Evolutionary conservation across 2,113 vertebrate species (phyloP), one percentile per base, ranked within the genome.

Genomic region (Hydrochoerus hydrochaeris): DNA sequence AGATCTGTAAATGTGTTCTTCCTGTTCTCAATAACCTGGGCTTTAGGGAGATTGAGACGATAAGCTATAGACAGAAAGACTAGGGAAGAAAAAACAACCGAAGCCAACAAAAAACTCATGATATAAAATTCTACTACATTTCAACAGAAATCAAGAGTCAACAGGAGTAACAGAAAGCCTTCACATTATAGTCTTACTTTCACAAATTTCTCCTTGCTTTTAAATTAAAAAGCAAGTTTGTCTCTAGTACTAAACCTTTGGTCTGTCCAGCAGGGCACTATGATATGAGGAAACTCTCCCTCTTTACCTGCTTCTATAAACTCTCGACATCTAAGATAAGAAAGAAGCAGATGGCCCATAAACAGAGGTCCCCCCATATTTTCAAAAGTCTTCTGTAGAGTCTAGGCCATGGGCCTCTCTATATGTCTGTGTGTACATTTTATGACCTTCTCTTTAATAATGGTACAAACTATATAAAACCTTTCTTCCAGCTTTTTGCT

Each of bases 341-440:
- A 94, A 92, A 86, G 4, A 71, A 92, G 8, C 16, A 44, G 30
- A 32, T 63, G 38, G 11, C 19, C 13, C 65, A 71, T 85, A 93
- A 87, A 84, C 20, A 14, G 91, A 90, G 62, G 54, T 75, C 19
- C 49, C 17, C 80, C 77, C 28, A 84, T n/a, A 35, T 67, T 87
- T 82, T 91, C 96, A 96, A 92, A 94, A 44, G 96, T 4, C n/a
- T 26, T 90, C 89, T 35, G 16, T 35, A 80, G 19, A 96, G 24
- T 58, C n/a, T 35, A 90, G 88, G 57, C 32, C 71, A 90, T 57
- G 22, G 19, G 17, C 41, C 54, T 85, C 52, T 90, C 28, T 89
- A 28, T 85, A 20, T 9, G 87, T 1, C 60, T 26, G 41, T 7
- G 71, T 35, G 28, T 46, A 71, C 22, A 32, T 91, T 62, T 62